Percentiles rank a stretch among this genome's conserved stretches.
Conservation (phyloP, 1,140 invertebrate genomes). For the Brachystomella parvula region DNA sequence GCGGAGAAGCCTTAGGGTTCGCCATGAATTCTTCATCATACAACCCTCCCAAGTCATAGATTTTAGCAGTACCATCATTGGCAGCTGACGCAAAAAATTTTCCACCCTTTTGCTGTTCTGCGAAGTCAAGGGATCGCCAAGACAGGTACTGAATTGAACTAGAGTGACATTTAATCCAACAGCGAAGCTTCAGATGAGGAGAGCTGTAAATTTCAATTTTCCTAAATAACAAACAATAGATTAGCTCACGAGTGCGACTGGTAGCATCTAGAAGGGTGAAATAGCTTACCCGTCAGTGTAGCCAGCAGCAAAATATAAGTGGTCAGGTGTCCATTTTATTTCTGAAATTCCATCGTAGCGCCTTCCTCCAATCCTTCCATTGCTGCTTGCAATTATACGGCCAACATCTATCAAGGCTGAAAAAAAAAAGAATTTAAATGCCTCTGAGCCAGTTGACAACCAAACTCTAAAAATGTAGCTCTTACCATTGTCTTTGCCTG, state of each 20-base stretch:
- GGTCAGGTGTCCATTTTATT: constrained; percentile 32
- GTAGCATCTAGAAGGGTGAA: background rate
- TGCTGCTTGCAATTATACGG: constrained; percentile 23
- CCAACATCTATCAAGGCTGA: constrained; percentile 22
- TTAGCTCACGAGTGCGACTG: too few species aligned
- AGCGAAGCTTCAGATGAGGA: constrained; percentile 21
- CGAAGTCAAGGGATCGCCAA: constrained; percentile 31
- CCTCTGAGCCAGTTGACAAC: background rate
- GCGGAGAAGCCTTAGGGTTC: background rate
- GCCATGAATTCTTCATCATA: constrained; percentile 11
- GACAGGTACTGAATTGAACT: constrained; percentile 28
- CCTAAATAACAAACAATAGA: constrained; percentile 16
- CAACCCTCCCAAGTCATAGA: constrained; percentile 24
- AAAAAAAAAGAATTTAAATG: background rate
- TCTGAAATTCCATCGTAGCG: constrained; percentile 16
- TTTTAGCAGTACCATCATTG: constrained; percentile 30
- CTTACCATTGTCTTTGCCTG: background rate
- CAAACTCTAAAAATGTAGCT: background rate
- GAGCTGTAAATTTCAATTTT: constrained; percentile 29
- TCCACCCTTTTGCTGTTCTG: background rate
- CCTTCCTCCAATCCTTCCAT: constrained; percentile 3
- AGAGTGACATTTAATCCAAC: constrained; percentile 30
- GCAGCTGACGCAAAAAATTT: constrained; percentile 27
- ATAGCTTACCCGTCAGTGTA: constrained; percentile 28
- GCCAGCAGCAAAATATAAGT: constrained; percentile 23